phyloP scores from a whole-genome alignment of 2,113 vertebrate genomes.

The Mustelus asterias region DNA sequence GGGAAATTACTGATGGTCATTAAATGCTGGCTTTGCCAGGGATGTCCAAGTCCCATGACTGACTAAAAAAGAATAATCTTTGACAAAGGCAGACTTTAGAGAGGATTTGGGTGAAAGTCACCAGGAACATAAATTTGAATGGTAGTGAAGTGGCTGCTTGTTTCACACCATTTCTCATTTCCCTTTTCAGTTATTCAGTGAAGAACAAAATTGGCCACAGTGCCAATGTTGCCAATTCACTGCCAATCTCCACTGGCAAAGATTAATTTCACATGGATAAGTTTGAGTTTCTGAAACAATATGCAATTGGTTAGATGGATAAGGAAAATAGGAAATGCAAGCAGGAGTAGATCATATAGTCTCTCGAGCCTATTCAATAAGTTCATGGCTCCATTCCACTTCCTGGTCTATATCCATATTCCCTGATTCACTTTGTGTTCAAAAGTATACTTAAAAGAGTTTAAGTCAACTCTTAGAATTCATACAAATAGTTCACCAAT shows the following conservation, averaged over 20 bases:
- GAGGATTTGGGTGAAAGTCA: not conserved
- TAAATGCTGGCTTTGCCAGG: not conserved
- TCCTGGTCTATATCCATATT: not conserved
- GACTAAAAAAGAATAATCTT: not conserved
- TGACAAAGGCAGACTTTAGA: not conserved
- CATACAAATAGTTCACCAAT: slow-evolving; percentile 61
- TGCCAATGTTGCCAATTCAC: not conserved
- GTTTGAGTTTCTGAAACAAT: not conserved
- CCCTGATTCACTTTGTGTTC: not conserved
- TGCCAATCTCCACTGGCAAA: not conserved
- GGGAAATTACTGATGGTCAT: not conserved
- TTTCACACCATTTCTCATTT: not conserved
- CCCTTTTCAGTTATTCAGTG: not conserved
- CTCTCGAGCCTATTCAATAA: not conserved
- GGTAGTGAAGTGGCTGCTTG: not conserved
- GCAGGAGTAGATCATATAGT: not conserved
- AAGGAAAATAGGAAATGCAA: not conserved
- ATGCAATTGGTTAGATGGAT: not conserved
- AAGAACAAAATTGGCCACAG: not conserved
- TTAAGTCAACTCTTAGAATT: slow-evolving; percentile 55
- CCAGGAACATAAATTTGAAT: not conserved
- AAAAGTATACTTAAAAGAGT: not conserved
- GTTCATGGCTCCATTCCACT: not conserved
- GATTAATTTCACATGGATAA: not conserved
- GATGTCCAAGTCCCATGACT: not conserved